phyloP scores from a whole-genome alignment of 1,140 invertebrate genomes.

The Panulirus ornatus region DNA sequence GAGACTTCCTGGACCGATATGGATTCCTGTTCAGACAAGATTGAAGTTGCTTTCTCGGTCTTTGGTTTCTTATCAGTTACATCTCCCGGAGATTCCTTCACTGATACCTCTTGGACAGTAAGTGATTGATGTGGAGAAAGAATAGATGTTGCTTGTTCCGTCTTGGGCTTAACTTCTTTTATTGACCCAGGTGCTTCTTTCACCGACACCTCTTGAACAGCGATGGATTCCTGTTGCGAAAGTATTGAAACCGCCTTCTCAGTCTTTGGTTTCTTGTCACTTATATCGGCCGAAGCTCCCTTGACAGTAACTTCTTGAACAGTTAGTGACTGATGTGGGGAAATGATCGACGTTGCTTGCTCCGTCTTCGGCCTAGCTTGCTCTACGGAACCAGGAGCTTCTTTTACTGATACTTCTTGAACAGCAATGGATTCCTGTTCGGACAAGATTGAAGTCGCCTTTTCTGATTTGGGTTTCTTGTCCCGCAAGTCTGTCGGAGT shows the following conservation, averaged over 20 bases:
- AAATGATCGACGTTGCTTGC: constrained; percentile 29
- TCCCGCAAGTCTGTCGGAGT: not conserved
- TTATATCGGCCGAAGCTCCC: constrained; percentile 6
- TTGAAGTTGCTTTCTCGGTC: constrained; percentile 32
- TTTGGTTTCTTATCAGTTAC: constrained; percentile 53
- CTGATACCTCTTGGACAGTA: constrained; percentile 45
- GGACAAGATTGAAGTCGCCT: constrained; percentile 45
- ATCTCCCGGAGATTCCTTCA: constrained; percentile 37
- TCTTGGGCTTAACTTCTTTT: constrained; percentile 26
- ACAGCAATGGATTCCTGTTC: constrained; percentile 46
- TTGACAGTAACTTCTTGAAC: constrained; percentile 36
- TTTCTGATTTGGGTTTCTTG: constrained; percentile 29
- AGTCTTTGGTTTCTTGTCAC: constrained; percentile 27
- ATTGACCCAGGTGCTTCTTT: constrained; percentile 25
- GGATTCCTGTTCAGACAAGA: constrained; percentile 38
- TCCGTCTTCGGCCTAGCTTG: constrained; percentile 33
- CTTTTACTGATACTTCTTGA: constrained; percentile 46
- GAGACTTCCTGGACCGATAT: constrained; percentile 50
- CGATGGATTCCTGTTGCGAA: constrained; percentile 26
- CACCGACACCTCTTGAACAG: constrained; percentile 46
- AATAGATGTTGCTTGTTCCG: constrained; percentile 30
- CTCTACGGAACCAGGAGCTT: constrained; percentile 24
- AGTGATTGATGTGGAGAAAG: constrained; percentile 45
- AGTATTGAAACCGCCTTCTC: constrained; percentile 33
- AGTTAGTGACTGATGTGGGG: constrained; percentile 38